Percentiles rank a stretch among this genome's conserved stretches.
These are phyloP conservation scores for Pterostichus madidus DNA, from an alignment of 2,888 invertebrate genomes.

Conservation along the genomic window DNA sequence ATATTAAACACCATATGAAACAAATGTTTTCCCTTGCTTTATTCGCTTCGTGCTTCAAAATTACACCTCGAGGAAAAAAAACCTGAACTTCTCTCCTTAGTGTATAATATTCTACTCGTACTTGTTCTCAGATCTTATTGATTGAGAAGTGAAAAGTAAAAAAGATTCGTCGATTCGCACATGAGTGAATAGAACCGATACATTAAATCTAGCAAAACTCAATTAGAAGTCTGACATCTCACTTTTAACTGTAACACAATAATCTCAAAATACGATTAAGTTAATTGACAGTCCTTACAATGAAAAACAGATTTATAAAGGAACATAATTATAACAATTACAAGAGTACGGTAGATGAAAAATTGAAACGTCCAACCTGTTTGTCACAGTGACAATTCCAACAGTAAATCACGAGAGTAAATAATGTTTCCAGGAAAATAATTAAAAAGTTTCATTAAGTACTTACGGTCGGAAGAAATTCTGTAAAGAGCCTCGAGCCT, in stretches of 20 bases:
- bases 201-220: background rate
- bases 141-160: too few relatives aligned
- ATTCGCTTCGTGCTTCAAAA: too few relatives aligned
- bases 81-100: too few relatives aligned
- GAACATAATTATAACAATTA: slow-evolving; percentile 33
- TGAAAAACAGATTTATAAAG: slow-evolving; percentile 2
- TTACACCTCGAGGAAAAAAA: too few relatives aligned
- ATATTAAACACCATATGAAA: too few relatives aligned
- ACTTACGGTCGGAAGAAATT: slow-evolving; percentile 55
- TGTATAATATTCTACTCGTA: too few relatives aligned
- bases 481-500: slow-evolving; percentile 21
- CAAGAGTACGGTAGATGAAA: slow-evolving; percentile 38
- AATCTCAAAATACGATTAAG: background rate
- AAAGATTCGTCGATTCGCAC: too few relatives aligned
- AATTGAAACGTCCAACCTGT: slow-evolving; percentile 48
- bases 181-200: too few relatives aligned
- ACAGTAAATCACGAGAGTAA: slow-evolving; percentile 43
- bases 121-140: too few relatives aligned
- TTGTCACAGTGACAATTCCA: slow-evolving; percentile 59
- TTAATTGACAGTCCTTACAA: background rate
- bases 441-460: slow-evolving; percentile 64
- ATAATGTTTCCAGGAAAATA: slow-evolving; percentile 55
- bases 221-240: background rate
- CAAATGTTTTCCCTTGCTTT: too few relatives aligned
- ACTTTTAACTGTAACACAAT: background rate